Percentiles rank a stretch among this genome's conserved stretches.
phyloP scores from a whole-genome alignment of 2,113 vertebrate species.

The Salvelinus sp. region DNA sequence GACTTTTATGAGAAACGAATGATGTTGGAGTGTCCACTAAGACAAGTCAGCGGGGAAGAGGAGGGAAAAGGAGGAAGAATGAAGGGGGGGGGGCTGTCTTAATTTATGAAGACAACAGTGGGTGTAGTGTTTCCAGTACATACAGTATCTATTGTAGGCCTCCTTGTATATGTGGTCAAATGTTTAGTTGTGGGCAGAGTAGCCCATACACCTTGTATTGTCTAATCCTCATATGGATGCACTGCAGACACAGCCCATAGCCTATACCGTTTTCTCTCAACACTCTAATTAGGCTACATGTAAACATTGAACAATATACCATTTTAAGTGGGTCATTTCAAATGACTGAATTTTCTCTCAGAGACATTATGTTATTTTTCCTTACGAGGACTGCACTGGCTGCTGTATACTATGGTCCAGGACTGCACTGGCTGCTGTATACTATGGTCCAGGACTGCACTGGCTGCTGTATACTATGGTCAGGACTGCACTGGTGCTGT shows the following conservation, averaged over 20 bases:
- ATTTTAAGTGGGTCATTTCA: neutral
- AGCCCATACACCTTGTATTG: neutral
- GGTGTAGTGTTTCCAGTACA: slow-evolving; percentile 68
- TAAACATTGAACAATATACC: neutral
- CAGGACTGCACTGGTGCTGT: neutral
- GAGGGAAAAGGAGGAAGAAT: slow-evolving; percentile 23
- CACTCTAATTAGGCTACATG: neutral
- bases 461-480: no score
- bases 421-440: neutral
- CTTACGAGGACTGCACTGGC: neutral
- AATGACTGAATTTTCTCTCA: neutral
- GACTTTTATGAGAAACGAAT: slow-evolving; percentile 73
- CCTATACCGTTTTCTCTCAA: neutral
- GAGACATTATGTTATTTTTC: neutral
- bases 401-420: neutral
- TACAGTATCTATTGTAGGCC: slow-evolving; percentile 35
- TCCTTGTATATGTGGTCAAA: neutral
- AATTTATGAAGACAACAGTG: slow-evolving; percentile 57
- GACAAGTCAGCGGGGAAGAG: slow-evolving; percentile 41
- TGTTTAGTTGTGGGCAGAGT: neutral
- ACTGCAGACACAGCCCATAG: neutral
- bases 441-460: neutral
- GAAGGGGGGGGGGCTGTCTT: slow-evolving; percentile 23
- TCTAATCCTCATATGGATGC: neutral
- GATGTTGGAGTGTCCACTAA: slow-evolving; percentile 62